Evolutionary conservation across 2,113 vertebrate species (phyloP).

Genomic region (Ictalurus punctatus): DNA sequence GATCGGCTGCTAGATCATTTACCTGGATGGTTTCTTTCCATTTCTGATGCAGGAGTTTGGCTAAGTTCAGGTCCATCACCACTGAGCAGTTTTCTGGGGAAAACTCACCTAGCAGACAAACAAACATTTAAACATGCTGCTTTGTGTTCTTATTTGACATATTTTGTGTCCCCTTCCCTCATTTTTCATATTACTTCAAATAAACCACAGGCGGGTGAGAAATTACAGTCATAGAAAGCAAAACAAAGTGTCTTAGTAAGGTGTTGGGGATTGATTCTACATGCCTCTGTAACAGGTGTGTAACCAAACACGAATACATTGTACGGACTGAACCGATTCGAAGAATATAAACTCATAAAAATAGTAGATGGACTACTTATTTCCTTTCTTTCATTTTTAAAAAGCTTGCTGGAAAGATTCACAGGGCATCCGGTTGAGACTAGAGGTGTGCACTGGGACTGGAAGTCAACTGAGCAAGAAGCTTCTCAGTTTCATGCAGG

Average conservation of each 20-base stretch:
- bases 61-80: conserved; percentile 91
- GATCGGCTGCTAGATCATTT: conserved; percentile 5
- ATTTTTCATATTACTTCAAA: neutral
- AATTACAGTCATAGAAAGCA: neutral
- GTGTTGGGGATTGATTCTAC: neutral
- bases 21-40: conserved; percentile 94
- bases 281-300: neutral
- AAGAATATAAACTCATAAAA: too few species aligned
- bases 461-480: neutral
- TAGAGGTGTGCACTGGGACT: neutral
- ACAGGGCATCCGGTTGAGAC: neutral
- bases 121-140: neutral
- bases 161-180: neutral
- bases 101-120: conserved; percentile 72
- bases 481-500: neutral
- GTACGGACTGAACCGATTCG: neutral
- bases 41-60: conserved; percentile 91
- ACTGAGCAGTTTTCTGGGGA: conserved; percentile 87
- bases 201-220: neutral
- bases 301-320: neutral
- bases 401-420: neutral
- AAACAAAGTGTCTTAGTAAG: neutral
- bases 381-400: neutral
- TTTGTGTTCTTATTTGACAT: neutral
- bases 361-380: neutral